Evolutionary conservation across 2,113 vertebrate genomes (phyloP).

Genomic region (Seriola aureovittata): DNA sequence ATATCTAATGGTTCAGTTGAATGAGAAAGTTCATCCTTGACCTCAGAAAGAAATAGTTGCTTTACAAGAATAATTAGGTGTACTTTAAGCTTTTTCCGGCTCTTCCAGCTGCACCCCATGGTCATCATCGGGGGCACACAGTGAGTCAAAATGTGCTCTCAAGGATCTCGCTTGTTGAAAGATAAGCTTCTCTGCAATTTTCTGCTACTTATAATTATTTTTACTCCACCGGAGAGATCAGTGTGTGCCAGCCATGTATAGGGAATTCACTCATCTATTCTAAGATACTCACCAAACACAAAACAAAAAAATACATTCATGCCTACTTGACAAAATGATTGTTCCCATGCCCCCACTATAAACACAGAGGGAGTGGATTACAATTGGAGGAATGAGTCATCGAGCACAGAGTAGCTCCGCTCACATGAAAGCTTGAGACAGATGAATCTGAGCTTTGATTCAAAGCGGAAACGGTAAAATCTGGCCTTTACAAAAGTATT

Average conservation of each 20-base stretch:
- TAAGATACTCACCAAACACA: slow-evolving; percentile 22
- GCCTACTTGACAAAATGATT: slow-evolving; percentile 50
- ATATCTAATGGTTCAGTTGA: too few relatives aligned
- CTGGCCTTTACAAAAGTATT: background rate
- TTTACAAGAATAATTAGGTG: too few relatives aligned
- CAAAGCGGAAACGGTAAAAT: background rate
- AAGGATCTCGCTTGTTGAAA: background rate
- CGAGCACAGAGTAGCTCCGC: background rate
- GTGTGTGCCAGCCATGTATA: background rate
- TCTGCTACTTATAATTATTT: background rate
- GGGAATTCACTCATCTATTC: slow-evolving; percentile 36
- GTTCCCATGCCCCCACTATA: slow-evolving; percentile 3
- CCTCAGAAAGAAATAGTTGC: too few relatives aligned
- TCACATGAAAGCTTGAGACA: slow-evolving; percentile 4
- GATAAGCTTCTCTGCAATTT: background rate
- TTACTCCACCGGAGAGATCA: background rate
- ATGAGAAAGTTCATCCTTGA: too few relatives aligned
- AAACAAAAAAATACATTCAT: slow-evolving; percentile 16
- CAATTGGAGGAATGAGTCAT: slow-evolving; percentile 37
- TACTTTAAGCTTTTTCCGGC: too few relatives aligned
- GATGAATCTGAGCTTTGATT: slow-evolving; percentile 2
- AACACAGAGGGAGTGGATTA: slow-evolving; percentile 23
- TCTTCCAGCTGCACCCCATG: background rate
- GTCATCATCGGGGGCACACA: background rate
- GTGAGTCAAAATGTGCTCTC: background rate